Percentiles rank a stretch among this genome's conserved stretches.
phyloP scores from a whole-genome alignment of 2,113 vertebrate genomes.

The Thomomys bottae region DNA sequence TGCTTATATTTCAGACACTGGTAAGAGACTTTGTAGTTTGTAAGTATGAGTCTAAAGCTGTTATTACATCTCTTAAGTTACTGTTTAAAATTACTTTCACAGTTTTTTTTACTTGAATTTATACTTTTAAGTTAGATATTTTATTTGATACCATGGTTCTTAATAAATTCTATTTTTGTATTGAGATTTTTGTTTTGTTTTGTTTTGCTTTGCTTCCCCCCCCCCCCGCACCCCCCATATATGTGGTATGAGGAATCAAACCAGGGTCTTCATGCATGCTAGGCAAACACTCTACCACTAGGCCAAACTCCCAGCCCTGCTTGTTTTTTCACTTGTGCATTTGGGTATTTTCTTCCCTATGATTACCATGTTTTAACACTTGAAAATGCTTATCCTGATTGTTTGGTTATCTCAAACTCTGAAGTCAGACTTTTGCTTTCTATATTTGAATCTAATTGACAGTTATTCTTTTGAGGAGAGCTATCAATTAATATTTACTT shows the following conservation, averaged over 20 bases:
- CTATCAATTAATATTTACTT: constrained; percentile 4
- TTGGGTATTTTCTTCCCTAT: constrained; percentile 19
- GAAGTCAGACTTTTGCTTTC: constrained; percentile 33
- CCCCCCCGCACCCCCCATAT: too few species aligned
- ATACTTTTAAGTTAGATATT: constrained; percentile 27
- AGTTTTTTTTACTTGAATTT: not conserved
- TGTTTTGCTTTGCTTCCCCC: too few species aligned
- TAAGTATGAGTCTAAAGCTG: constrained; percentile 5
- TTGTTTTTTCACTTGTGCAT: constrained; percentile 8
- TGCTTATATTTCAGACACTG: constrained; percentile 98
- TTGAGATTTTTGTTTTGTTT: not conserved
- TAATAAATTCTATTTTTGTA: constrained; percentile 28
- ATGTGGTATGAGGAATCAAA: too few species aligned
- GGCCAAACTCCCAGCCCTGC: too few species aligned
- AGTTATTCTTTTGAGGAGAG: not conserved
- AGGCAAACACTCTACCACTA: too few species aligned
- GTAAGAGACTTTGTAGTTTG: constrained; percentile 83
- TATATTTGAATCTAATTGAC: constrained; percentile 42
- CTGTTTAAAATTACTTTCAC: constrained; percentile 35
- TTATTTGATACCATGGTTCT: not conserved
- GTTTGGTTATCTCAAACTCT: constrained; percentile 38
- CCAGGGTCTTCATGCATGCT: too few species aligned
- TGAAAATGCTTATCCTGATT: constrained; percentile 36
- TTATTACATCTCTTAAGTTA: constrained; percentile 14
- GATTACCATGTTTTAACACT: constrained; percentile 31